Evolutionary conservation across 2,888 invertebrate species (phyloP).

Genomic region (Darwinula stevensoni): DNA sequence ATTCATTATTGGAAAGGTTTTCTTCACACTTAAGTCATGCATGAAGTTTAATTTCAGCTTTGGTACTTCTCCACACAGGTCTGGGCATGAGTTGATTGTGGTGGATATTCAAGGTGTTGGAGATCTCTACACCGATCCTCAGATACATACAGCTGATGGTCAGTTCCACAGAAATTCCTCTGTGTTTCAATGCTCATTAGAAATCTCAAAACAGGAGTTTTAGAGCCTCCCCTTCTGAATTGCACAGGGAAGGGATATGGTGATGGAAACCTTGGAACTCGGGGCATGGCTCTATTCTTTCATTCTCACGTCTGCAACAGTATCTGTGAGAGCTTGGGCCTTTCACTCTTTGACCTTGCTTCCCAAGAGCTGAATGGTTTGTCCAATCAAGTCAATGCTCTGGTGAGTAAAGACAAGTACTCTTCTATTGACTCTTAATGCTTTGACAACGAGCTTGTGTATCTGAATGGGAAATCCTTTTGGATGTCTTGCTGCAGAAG

Average conservation of each 20-base stretch:
- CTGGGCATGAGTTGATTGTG: conserved; percentile 25
- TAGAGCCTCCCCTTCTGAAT: too few relatives aligned
- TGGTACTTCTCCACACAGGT: too few relatives aligned
- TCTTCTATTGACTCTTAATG: too few relatives aligned
- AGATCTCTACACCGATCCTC: conserved; percentile 26
- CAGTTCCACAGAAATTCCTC: conserved; percentile 9
- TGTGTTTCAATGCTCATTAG: too few relatives aligned
- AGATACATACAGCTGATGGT: conserved; percentile 23
- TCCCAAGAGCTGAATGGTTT: conserved; percentile 13
- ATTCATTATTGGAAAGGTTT: conserved; percentile 9
- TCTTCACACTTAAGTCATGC: not conserved
- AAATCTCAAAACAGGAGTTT: too few relatives aligned
- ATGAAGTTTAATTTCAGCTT: not conserved
- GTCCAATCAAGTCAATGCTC: too few relatives aligned
- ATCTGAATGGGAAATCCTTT: not conserved
- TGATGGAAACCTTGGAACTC: conserved; percentile 24
- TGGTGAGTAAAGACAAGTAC: too few relatives aligned
- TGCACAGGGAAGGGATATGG: conserved; percentile 19
- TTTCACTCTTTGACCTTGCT: conserved; percentile 23
- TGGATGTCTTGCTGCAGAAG: conserved; percentile 8
- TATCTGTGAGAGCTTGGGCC: conserved; percentile 21
- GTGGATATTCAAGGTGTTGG: conserved; percentile 27
- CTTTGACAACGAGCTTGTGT: not conserved
- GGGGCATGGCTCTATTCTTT: conserved; percentile 27
- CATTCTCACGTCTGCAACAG: conserved; percentile 24